These are phyloP conservation scores for Athene cunicularia DNA, from an alignment of 2,113 vertebrate genomes.

Conservation along the genomic window DNA sequence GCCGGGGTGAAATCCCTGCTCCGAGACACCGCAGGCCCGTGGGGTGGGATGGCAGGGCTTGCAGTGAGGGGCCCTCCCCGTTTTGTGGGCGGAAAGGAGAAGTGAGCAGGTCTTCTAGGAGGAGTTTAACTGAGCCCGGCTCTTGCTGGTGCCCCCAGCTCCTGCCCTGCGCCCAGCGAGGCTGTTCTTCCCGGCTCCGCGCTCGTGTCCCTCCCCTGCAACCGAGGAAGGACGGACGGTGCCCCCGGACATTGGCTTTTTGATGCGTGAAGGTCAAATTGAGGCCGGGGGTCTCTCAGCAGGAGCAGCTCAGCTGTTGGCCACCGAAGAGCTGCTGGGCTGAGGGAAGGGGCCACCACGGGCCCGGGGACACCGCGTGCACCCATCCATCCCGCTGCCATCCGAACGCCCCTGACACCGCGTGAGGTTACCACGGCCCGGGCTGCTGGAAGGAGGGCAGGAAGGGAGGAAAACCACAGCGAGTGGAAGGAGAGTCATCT, in stretches of 20 bases:
- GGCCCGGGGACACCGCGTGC: not conserved
- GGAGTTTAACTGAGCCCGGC: not conserved
- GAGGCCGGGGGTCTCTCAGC: not conserved
- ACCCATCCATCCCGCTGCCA: not conserved
- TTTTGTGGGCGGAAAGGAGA: not conserved
- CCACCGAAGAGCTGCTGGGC: not conserved
- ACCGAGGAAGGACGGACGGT: not conserved
- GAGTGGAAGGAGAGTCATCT: not conserved
- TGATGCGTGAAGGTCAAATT: not conserved
- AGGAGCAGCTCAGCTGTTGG: not conserved
- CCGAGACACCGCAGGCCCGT: not conserved
- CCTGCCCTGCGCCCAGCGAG: not conserved
- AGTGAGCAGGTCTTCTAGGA: not conserved
- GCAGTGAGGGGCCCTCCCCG: not conserved
- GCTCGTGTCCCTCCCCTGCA: not conserved
- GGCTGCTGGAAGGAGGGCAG: not conserved
- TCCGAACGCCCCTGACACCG: accelerated
- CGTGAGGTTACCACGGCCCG: not conserved
- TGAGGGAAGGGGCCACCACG: not conserved
- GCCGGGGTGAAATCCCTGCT: not conserved
- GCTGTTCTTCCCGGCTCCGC: not conserved
- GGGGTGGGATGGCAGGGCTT: not conserved
- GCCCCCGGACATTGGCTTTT: not conserved
- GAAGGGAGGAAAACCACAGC: not conserved
- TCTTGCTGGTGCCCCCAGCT: not conserved